Evolutionary conservation across 92 coral and sea anemone species (phyloP).

Genomic region (Paragorgia papillata): DNA sequence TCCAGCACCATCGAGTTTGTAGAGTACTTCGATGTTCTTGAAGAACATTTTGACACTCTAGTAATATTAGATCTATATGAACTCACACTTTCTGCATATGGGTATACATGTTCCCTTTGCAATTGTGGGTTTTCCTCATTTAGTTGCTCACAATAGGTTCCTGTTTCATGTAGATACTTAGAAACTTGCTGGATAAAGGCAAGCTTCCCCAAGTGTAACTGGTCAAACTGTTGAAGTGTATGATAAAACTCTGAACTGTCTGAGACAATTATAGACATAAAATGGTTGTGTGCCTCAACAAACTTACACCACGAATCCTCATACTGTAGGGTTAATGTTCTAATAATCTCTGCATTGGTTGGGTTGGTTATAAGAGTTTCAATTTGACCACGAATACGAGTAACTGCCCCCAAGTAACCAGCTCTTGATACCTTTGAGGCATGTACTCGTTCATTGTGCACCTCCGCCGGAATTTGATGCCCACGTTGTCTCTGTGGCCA

Average conservation of each 20-base stretch:
- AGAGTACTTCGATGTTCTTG: not conserved
- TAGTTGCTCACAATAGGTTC: not conserved
- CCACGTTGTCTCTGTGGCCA: slow-evolving; percentile 6
- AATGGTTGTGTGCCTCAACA: slow-evolving; percentile 26
- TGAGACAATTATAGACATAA: not conserved
- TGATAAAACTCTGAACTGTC: slow-evolving; percentile 1
- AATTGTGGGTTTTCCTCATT: not conserved
- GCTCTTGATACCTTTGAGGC: slow-evolving; percentile 33
- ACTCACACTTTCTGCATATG: slow-evolving; percentile 15
- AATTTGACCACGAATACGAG: slow-evolving; percentile 39
- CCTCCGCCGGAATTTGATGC: not conserved
- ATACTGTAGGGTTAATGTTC: slow-evolving; percentile 1
- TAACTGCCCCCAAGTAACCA: slow-evolving; percentile 23
- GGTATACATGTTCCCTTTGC: not conserved
- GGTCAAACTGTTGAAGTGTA: slow-evolving; percentile 11
- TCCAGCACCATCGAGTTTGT: not conserved
- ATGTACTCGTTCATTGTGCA: not conserved
- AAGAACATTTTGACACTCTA: too few species aligned
- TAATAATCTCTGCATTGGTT: slow-evolving; percentile 10
- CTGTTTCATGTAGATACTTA: slow-evolving; percentile 8
- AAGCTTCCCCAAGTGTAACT: slow-evolving; percentile 15
- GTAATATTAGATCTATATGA: slow-evolving; percentile 1
- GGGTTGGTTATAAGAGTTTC: slow-evolving; percentile 6
- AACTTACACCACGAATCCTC: slow-evolving; percentile 13
- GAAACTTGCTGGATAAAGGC: not conserved